Conservation (phyloP, 1,140 invertebrate genomes). For the Bilobella aurantiaca region DNA sequence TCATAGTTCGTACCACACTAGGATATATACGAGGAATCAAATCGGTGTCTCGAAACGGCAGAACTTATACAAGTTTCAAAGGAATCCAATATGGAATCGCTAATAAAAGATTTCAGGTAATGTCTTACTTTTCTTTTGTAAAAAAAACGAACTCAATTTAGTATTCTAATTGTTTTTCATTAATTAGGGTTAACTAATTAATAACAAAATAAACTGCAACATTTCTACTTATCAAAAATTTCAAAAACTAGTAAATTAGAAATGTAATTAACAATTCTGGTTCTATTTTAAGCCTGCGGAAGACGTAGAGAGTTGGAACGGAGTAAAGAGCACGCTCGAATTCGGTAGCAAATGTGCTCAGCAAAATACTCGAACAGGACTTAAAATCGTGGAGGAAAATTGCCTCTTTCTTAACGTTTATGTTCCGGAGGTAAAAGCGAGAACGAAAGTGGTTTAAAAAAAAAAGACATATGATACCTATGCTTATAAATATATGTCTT, state of each 20-base stretch:
- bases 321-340: not conserved
- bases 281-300: not conserved
- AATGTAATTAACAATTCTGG: not conserved
- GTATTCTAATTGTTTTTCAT: too few relatives aligned
- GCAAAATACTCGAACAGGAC: not conserved
- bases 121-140: not conserved
- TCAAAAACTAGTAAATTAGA: not conserved
- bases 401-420: not conserved
- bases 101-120: slow-evolving; percentile 1
- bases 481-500: not conserved
- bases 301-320: not conserved
- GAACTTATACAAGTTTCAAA: not conserved
- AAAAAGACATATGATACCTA: too few relatives aligned
- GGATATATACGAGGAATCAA: not conserved
- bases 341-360: not conserved
- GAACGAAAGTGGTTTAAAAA: not conserved
- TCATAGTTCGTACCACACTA: not conserved
- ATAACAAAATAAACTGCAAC: too few relatives aligned
- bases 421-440: not conserved
- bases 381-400: not conserved
- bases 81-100: not conserved
- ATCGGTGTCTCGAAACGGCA: not conserved
- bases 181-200: too few relatives aligned
- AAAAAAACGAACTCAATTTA: too few relatives aligned
- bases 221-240: not conserved